Evolutionary conservation across 2,797 vertebrate species (phyloP).

Genomic region (Crocidura indochinensis): DNA sequence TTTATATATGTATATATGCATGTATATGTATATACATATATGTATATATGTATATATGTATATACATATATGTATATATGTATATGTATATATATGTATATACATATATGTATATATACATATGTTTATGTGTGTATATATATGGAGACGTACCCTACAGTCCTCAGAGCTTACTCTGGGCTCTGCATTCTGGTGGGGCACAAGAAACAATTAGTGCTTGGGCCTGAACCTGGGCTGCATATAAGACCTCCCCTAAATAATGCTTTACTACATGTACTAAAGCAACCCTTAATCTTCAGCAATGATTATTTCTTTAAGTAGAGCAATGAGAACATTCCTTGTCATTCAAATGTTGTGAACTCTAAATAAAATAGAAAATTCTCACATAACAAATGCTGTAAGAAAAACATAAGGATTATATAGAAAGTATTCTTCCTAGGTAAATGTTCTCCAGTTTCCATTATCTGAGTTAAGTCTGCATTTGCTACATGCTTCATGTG

Average conservation of each 20-base stretch:
- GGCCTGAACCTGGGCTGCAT: too few species aligned
- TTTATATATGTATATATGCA: too few species aligned
- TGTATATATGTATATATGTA: background rate
- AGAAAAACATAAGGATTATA: slow-evolving; percentile 13
- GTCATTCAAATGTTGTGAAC: background rate
- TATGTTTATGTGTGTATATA: too few species aligned
- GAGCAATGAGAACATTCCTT: background rate
- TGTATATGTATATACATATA: too few species aligned
- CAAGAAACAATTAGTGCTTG: too few species aligned
- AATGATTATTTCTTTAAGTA: background rate
- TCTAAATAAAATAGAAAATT: slow-evolving; percentile 16
- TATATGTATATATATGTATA: too few species aligned
- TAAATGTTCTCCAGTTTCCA: slow-evolving; percentile 39
- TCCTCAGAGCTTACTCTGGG: too few species aligned
- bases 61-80: too few species aligned
- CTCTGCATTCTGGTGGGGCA: too few species aligned
- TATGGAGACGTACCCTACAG: too few species aligned
- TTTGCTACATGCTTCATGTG: background rate
- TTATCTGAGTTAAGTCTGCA: background rate
- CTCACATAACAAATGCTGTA: background rate
- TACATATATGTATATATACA: too few species aligned
- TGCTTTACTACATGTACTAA: background rate
- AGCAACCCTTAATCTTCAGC: background rate
- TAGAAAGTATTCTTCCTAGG: background rate
- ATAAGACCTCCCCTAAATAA: background rate